phyloP scores from a whole-genome alignment of 2,797 vertebrate species.

The Peromyscus aztecus region DNA sequence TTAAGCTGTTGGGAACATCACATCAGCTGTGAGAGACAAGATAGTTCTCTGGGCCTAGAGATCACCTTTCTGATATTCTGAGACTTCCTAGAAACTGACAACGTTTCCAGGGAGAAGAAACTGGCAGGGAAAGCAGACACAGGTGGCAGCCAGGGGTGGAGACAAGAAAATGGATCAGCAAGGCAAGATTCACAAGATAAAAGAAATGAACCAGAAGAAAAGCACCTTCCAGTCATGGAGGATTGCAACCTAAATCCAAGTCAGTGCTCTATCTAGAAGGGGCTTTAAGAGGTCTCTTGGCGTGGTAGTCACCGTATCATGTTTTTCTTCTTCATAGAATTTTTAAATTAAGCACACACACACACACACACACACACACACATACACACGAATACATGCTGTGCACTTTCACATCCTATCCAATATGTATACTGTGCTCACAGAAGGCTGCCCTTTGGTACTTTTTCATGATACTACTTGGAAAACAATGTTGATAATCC shows the following conservation, averaged over 20 bases:
- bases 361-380: not conserved
- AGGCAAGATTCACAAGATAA: not conserved
- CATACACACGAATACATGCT: not conserved
- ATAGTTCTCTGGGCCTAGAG: not conserved
- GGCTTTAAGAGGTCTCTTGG: not conserved
- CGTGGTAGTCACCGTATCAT: not conserved
- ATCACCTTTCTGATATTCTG: not conserved
- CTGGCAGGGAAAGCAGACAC: no score
- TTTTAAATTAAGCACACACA: not conserved
- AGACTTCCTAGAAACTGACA: not conserved
- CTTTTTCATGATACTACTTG: not conserved
- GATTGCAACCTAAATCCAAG: not conserved
- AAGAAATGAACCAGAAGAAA: not conserved
- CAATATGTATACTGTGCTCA: not conserved
- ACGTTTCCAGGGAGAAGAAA: not conserved
- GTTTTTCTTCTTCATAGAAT: not conserved
- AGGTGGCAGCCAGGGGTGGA: not conserved
- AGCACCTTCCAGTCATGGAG: not conserved
- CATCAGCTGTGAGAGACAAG: not conserved
- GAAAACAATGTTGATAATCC: constrained; percentile 43
- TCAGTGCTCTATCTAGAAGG: not conserved
- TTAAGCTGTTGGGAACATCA: not conserved
- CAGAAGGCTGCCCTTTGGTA: not conserved
- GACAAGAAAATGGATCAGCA: accelerated
- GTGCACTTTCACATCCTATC: not conserved